phyloP scores from a whole-genome alignment of 2,797 vertebrate species.

The Paedocypris micromegethes region DNA sequence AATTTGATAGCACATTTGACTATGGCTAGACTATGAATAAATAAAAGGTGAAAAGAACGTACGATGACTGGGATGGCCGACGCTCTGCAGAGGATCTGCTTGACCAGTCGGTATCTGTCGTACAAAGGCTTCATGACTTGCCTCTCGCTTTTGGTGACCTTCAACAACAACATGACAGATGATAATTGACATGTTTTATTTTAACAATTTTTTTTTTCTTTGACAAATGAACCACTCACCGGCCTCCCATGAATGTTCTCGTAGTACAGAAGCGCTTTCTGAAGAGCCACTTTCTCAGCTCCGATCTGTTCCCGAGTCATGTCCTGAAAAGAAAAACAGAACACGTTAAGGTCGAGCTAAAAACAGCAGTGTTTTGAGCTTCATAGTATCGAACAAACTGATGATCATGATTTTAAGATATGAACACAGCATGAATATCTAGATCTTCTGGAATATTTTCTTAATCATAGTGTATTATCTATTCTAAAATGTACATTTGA shows the following conservation, averaged over 20 bases:
- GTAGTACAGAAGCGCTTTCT: conserved; percentile 89
- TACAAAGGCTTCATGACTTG: conserved; percentile 94
- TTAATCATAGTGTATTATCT: background rate
- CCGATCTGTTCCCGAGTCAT: conserved; percentile 97
- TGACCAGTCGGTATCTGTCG: conserved; percentile 93
- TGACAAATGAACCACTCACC: conserved; percentile 66
- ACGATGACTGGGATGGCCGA: conserved; percentile 91
- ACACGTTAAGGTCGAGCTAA: no score
- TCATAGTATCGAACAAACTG: no score
- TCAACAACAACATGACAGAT: conserved; percentile 25
- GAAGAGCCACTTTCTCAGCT: conserved; percentile 89
- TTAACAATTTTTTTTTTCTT: background rate
- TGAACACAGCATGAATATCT: background rate
- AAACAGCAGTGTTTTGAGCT: no score
- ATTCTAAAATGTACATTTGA: no score
- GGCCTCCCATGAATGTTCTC: conserved; percentile 95
- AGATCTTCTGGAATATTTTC: conserved; percentile 3
- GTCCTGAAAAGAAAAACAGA: conserved; percentile 68
- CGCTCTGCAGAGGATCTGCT: conserved; percentile 92
- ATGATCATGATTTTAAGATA: no score
- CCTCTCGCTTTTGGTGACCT: conserved; percentile 89
- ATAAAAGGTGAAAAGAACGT: conserved; percentile 60
- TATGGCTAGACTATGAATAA: no score
- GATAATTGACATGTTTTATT: background rate
- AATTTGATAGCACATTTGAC: no score